These are phyloP conservation scores for Bubalus kerabau DNA, from an alignment of 2,113 vertebrate species.

Conservation along the genomic window DNA sequence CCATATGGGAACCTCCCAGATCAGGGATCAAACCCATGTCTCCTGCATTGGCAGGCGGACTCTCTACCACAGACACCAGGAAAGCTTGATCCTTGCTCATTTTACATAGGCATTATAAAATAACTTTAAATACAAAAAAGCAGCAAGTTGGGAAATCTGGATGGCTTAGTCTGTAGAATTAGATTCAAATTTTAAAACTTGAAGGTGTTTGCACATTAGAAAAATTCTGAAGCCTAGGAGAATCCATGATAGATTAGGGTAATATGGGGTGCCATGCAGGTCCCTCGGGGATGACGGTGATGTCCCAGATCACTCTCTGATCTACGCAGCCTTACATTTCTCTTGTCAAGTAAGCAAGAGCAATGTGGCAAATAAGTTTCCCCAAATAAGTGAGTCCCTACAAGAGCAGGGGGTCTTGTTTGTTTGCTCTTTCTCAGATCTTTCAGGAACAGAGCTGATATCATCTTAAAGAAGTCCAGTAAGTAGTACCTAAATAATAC, in stretches of 20 bases:
- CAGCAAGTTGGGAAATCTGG: background rate
- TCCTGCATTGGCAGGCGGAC: background rate
- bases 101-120: background rate
- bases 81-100: background rate
- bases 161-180: background rate
- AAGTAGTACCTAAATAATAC: background rate
- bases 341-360: background rate
- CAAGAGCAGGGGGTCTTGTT: background rate
- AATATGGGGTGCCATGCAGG: accelerated
- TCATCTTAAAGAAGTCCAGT: background rate
- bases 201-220: background rate
- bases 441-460: background rate
- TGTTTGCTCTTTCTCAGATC: background rate
- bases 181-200: background rate
- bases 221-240: background rate
- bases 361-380: background rate
- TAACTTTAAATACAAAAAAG: background rate
- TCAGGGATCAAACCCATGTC: background rate
- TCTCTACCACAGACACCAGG: background rate
- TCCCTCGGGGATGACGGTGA: background rate
- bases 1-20: background rate
- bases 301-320: background rate
- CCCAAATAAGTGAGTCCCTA: background rate
- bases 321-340: background rate
- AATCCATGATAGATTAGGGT: background rate